Evolutionary conservation across 2,113 vertebrate species (phyloP).

Genomic region (Leptobrachium ailaonicum): DNA sequence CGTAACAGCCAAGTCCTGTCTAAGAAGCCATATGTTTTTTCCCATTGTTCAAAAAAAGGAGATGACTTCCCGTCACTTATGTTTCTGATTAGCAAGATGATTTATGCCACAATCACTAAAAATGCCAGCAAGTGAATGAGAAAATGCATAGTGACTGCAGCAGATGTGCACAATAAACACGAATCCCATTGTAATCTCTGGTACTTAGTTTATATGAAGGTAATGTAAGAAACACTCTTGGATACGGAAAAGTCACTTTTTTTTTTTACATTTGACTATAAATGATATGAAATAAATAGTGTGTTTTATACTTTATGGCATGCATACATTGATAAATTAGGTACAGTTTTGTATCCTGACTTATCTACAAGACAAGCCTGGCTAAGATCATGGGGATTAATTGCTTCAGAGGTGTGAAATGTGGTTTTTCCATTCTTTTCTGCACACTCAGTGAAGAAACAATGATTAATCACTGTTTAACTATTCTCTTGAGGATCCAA

Average conservation of each 20-base stretch:
- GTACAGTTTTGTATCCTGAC: constrained; percentile 97
- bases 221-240: constrained; percentile 95
- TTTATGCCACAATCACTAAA: constrained; percentile 99
- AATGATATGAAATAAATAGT: constrained; percentile 99
- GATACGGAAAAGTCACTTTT: constrained; percentile 97
- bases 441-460: constrained; percentile 95
- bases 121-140: constrained; percentile 98
- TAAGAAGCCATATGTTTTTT: constrained; percentile 98
- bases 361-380: constrained; percentile 99
- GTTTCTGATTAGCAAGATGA: constrained; percentile 99
- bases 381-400: constrained; percentile 99
- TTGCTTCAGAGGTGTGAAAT: constrained; percentile 99
- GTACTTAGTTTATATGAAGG: constrained; percentile 99
- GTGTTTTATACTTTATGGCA: constrained; percentile 99
- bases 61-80: constrained; percentile 99
- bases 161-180: constrained; percentile 99
- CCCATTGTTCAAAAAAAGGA: constrained; percentile 96
- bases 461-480: constrained; percentile 99
- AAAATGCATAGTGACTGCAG: constrained; percentile 99
- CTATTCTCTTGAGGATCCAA: constrained; percentile 95
- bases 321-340: constrained; percentile 99
- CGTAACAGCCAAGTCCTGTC: constrained; percentile 83
- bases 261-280: constrained; percentile 96
- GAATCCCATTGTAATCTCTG: constrained; percentile 99
- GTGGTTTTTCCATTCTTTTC: constrained; percentile 95